phyloP scores from a whole-genome alignment of 2,113 vertebrate genomes.

The Cichladusa arquata region DNA sequence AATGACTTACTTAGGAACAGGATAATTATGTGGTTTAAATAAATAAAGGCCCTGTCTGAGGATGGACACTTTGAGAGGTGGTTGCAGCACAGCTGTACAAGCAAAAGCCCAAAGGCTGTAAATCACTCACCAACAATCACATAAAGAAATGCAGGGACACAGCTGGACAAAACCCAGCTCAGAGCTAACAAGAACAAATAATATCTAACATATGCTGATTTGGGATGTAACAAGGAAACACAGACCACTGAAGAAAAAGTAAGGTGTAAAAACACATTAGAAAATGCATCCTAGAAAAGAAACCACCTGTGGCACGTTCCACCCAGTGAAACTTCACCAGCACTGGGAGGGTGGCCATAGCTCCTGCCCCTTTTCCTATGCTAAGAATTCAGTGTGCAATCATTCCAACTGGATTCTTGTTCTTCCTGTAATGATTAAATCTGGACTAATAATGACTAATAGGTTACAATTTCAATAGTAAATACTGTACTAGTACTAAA shows the following conservation, averaged over 20 bases:
- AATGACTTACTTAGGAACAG: background rate
- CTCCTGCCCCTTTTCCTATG: background rate
- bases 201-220: background rate
- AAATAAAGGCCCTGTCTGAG: background rate
- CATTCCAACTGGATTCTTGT: background rate
- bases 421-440: background rate
- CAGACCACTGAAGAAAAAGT: background rate
- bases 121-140: background rate
- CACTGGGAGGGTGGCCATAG: background rate
- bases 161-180: background rate
- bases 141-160: background rate
- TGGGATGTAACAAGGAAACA: background rate
- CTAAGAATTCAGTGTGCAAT: background rate
- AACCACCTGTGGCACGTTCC: background rate
- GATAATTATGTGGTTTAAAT: background rate
- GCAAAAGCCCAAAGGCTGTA: background rate
- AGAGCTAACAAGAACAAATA: background rate
- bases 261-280: background rate
- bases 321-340: background rate
- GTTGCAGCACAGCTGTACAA: background rate
- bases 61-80: fast-evolving
- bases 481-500: background rate
- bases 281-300: background rate
- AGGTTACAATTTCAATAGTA: background rate
- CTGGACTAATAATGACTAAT: background rate